phyloP scores from a whole-genome alignment of 2,888 invertebrate genomes.

The Cerceris rybyensis region DNA sequence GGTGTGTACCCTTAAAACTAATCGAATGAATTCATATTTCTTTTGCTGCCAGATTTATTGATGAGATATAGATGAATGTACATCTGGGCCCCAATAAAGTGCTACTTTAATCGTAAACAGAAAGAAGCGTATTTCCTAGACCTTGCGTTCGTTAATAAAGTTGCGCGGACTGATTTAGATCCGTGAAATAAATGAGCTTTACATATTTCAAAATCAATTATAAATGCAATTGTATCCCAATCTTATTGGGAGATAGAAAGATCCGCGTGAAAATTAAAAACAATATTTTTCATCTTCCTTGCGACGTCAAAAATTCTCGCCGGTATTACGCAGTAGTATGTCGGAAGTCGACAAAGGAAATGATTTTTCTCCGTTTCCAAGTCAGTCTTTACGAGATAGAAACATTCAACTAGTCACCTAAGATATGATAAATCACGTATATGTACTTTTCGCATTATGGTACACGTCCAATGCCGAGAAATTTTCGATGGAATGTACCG shows the following conservation, averaged over 20 bases:
- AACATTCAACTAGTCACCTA: constrained; percentile 29
- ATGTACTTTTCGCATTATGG: constrained; percentile 3
- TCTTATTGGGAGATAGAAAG: constrained; percentile 30
- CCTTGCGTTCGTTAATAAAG: constrained; percentile 50
- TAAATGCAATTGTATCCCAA: constrained; percentile 44
- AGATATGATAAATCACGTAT: constrained; percentile 33
- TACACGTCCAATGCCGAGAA: constrained; percentile 16
- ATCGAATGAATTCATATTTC: constrained; percentile 54
- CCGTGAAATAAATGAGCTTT: constrained; percentile 26
- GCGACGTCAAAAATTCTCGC: constrained; percentile 1
- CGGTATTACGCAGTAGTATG: constrained; percentile 1
- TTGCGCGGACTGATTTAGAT: constrained; percentile 58
- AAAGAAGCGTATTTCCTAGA: constrained; percentile 48
- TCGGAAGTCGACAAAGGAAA: not conserved
- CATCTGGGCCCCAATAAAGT: constrained; percentile 58
- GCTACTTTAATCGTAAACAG: constrained; percentile 50
- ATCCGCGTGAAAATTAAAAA: constrained; percentile 29
- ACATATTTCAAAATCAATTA: constrained; percentile 27
- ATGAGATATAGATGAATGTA: constrained; percentile 61
- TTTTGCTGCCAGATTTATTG: constrained; percentile 67
- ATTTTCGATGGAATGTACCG: not conserved
- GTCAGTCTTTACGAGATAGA: constrained; percentile 1
- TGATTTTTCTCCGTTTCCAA: constrained; percentile 29
- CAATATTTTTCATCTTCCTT: not conserved
- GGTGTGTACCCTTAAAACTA: constrained; percentile 47